phyloP scores from a whole-genome alignment of 2,888 invertebrate species.

The Lasioglossum morio region DNA sequence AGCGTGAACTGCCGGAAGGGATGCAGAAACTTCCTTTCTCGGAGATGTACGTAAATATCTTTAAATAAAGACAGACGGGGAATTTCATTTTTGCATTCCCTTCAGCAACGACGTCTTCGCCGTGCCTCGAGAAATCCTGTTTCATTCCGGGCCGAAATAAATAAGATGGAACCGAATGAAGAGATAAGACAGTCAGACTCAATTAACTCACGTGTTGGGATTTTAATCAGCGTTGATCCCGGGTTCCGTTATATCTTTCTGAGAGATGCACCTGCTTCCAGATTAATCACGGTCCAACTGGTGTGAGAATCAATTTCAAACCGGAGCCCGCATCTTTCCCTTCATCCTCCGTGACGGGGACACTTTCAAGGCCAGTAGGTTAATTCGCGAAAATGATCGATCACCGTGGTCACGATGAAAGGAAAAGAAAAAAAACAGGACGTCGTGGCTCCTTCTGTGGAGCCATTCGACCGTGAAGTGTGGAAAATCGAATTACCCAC shows the following conservation, averaged over 20 bases:
- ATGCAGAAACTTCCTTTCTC: neutral
- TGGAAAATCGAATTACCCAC: conserved; percentile 6
- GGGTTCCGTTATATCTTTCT: conserved; percentile 21
- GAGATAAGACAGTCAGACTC: neutral
- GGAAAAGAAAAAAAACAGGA: neutral
- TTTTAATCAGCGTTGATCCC: conserved; percentile 17
- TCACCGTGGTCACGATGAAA: neutral
- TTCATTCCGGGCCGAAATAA: neutral
- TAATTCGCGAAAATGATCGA: conserved; percentile 35
- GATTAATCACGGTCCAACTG: conserved; percentile 11
- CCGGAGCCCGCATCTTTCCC: neutral
- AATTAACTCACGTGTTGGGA: neutral
- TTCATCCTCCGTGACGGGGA: neutral
- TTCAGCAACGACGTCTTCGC: neutral
- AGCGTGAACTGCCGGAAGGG: conserved; percentile 10
- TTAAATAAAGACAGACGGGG: neutral
- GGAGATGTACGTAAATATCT: neutral
- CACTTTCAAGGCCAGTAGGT: conserved; percentile 47
- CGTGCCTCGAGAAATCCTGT: neutral
- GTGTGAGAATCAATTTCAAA: conserved; percentile 2
- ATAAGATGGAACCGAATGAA: neutral
- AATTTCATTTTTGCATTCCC: neutral
- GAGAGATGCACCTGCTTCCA: conserved; percentile 2
- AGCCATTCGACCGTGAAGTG: neutral
- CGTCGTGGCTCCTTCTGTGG: too few species aligned